Percentiles rank a stretch among this genome's conserved stretches.
Evolutionary conservation across 1,140 invertebrate species (phyloP).

Genomic region (Calephelis nemesis): DNA sequence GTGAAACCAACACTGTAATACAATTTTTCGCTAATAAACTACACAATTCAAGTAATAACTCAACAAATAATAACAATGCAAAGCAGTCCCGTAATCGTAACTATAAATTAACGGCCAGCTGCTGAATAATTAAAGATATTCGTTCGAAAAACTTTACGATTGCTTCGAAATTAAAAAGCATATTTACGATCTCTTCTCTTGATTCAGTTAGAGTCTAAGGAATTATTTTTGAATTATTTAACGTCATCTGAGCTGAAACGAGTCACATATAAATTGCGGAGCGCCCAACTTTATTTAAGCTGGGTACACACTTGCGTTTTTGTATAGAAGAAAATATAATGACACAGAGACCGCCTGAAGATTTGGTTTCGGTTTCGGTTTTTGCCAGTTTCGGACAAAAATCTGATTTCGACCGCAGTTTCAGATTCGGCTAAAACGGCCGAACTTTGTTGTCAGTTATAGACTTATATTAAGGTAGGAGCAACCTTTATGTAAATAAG

Average conservation of each 20-base stretch:
- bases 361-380: too few species aligned
- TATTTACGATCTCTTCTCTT: slow-evolving; percentile 35
- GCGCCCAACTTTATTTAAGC: slow-evolving; percentile 8
- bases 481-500: too few species aligned
- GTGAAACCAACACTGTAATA: too few species aligned
- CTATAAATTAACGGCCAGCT: slow-evolving; percentile 6
- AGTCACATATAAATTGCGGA: slow-evolving; percentile 20
- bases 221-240: slow-evolving; percentile 35
- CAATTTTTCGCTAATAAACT: not conserved
- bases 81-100: slow-evolving; percentile 3
- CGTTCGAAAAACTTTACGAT: slow-evolving; percentile 2
- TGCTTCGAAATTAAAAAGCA: slow-evolving; percentile 39
- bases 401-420: too few species aligned
- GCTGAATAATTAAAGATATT: slow-evolving; percentile 13
- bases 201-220: slow-evolving; percentile 25
- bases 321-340: too few species aligned
- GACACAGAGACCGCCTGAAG: too few species aligned
- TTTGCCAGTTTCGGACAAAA: too few species aligned
- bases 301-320: not conserved
- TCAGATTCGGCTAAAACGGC: too few species aligned
- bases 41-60: not conserved
- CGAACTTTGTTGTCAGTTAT: too few species aligned
- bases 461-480: too few species aligned
- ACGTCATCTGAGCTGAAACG: slow-evolving; percentile 17
- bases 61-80: not conserved